Base-by-base conservation (phyloP, 30 jellyfish, hydroid and myxozoan genomes). In the Cassiopea xamachana region DNA sequence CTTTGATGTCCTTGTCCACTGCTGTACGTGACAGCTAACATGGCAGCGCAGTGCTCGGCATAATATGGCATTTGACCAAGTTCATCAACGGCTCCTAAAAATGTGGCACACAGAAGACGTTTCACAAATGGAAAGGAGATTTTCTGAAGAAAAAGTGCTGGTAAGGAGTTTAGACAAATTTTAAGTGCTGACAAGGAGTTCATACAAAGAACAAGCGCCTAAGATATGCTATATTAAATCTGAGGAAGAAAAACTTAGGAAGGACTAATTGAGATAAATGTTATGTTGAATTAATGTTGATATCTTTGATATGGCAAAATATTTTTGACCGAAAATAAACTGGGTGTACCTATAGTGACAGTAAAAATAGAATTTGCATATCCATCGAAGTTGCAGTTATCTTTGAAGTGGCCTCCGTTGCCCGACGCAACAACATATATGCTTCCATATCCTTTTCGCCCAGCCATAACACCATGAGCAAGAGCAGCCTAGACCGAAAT, bases 41-140 rank as follows among this genome's bases (percentile, higher is more conserved):
- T 96, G 59, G 99, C 99, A 17, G 99, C 99, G 59, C 99, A 96
- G 49, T 96, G 99, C 60, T 96, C 99, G 5, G 99, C 99, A 80
- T 96, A 96, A 64, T 96, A 96, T 2, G 99, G 99, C 99, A 96
- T 96, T 49, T 96, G 98, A 19, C 99, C 99, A 77, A 96, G 96
- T 85, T 96, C 99, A 89, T 96, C 99, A 10, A 96, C 99, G 8
- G 99, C 99, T 8, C 99, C 97, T 91, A 14, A 71, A 8, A 12
- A 71, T 14, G 76, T 27, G 15, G 7, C 64, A 55, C 12, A 3
- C 12, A 55, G 39, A 27, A 27, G 39, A 27, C 39, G 39, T 27
- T 27, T 27, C 39, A 27, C 39, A 27, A 27, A 27, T 27, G 39
- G 39, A 27, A 27, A 27, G 39, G 39, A 27, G 39, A 27, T 27